A percentile compares a stretch with the other conserved stretches of the same genome.
Conservation (phyloP, 1,140 invertebrate species). For the Ptiloglossa arizonensis region DNA sequence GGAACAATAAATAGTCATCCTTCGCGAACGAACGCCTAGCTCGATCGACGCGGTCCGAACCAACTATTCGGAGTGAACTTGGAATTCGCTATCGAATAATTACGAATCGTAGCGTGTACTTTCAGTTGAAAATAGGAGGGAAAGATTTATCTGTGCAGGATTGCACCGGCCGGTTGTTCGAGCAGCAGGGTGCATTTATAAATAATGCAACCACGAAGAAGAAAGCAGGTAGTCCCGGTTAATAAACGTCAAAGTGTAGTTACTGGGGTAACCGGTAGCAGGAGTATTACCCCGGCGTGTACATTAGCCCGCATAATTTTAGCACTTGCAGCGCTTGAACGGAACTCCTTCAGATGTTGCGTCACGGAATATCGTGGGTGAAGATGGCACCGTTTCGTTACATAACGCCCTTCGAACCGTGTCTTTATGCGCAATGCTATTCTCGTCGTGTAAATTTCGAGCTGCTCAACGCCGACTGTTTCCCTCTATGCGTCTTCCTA, state of each 20-base stretch:
- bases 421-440: slow-evolving; percentile 30
- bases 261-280: slow-evolving; percentile 30
- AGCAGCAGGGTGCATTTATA: slow-evolving; percentile 27
- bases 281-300: slow-evolving; percentile 17
- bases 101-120: neutral
- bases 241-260: slow-evolving; percentile 24
- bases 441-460: slow-evolving; percentile 20
- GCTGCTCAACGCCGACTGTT: no score
- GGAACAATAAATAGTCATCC: neutral
- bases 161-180: neutral
- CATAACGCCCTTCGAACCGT: slow-evolving; percentile 54
- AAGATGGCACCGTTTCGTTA: slow-evolving; percentile 60
- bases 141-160: slow-evolving; percentile 7
- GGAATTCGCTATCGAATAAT: neutral
- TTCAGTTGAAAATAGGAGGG: neutral
- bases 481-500: neutral
- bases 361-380: slow-evolving; percentile 58
- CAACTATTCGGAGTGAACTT: neutral
- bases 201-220: slow-evolving; percentile 23
- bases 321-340: slow-evolving; percentile 55
- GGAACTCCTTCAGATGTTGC: slow-evolving; percentile 54
- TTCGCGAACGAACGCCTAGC: neutral
- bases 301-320: slow-evolving; percentile 65
- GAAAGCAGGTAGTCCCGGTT: slow-evolving; percentile 12
- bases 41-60: neutral